Evolutionary conservation across 1,140 invertebrate species (phyloP).

Genomic region (Camponotus vicinus): DNA sequence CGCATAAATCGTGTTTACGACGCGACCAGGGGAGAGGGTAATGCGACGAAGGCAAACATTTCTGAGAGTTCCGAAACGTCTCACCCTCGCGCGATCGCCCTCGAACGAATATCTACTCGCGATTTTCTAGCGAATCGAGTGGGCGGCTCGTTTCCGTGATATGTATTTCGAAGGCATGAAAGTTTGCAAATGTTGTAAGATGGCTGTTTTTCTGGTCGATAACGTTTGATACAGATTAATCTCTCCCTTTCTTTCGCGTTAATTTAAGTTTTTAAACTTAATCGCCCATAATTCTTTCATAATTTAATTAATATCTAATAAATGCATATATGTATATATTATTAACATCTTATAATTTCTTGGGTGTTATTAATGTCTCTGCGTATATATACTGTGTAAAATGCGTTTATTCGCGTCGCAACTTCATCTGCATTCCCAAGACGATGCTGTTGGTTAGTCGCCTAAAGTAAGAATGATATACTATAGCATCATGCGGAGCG

Average conservation of each 20-base stretch:
- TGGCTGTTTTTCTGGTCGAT: not conserved
- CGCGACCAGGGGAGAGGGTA: slow-evolving; percentile 20
- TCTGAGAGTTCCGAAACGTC: slow-evolving; percentile 40
- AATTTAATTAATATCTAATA: not conserved
- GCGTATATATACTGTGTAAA: not conserved
- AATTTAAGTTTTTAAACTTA: not conserved
- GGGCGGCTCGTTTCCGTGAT: not conserved
- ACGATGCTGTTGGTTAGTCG: slow-evolving; percentile 37
- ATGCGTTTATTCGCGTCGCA: slow-evolving; percentile 9
- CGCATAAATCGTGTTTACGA: slow-evolving; percentile 64
- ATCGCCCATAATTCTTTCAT: not conserved
- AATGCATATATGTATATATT: not conserved
- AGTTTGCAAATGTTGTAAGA: not conserved
- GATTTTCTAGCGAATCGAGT: slow-evolving; percentile 2
- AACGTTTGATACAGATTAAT: not conserved
- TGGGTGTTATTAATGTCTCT: not conserved
- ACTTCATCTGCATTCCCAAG: slow-evolving; percentile 45
- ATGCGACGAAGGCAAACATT: slow-evolving; percentile 36
- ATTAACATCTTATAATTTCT: not conserved
- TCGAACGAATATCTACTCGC: not conserved
- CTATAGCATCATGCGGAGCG: slow-evolving; percentile 53
- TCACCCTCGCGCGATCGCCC: slow-evolving; percentile 8
- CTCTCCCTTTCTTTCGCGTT: not conserved
- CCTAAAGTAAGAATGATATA: slow-evolving; percentile 62
- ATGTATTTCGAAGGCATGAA: slow-evolving; percentile 18